Base-by-base conservation (phyloP, 2,888 invertebrate genomes). In the Halocaridina rubra region DNA sequence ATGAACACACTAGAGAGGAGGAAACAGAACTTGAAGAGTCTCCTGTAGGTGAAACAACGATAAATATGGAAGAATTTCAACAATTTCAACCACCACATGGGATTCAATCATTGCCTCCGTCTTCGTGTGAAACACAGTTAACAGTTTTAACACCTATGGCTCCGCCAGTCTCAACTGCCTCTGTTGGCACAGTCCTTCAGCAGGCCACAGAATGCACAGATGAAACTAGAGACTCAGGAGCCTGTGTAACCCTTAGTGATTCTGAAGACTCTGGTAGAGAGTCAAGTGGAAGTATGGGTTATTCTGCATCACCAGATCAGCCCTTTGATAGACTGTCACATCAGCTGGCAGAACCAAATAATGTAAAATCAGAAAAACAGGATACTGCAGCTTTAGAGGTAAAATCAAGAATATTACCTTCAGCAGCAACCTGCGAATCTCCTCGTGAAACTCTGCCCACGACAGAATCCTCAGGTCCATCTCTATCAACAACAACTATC, bases 231-330 rank as follows among this genome's bases (percentile, higher is more conserved):
- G 78, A 78, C 19, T 19, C 76, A 2, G 69, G 81, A 33, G 3
- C 30, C 33, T 82, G 82, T 57, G 33, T 84, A 10, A 78, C 78
- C 3, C 64, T 84, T 16, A 84, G 84, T 22, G 84, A 84, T 32
- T 78, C 69, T 3, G 84, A 84, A 64, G 84, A 84, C 64, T 84
- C 84, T 0, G 84, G 84, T 2, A 39, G 78, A 16, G 84, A 84
- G 24, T 84, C 84, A 30, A 78, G 84, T 4, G 84, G 84, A 19
- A 78, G 74, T 53, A 67, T 61, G n/a, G 82, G 78, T 19, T 82
- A 77, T 46, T 78, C 79, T 13, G 75, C 84, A n/a, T 79, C 79
- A 8, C 84, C 79, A 32, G 84, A 84, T 32, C 79, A 80, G 30
- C 24, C 59, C n/a, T 79, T 64, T 57, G 84, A 84, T 16, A 59